These are phyloP conservation scores for Polyodon spathula DNA, from an alignment of 2,113 vertebrate species.

Conservation along the genomic window DNA sequence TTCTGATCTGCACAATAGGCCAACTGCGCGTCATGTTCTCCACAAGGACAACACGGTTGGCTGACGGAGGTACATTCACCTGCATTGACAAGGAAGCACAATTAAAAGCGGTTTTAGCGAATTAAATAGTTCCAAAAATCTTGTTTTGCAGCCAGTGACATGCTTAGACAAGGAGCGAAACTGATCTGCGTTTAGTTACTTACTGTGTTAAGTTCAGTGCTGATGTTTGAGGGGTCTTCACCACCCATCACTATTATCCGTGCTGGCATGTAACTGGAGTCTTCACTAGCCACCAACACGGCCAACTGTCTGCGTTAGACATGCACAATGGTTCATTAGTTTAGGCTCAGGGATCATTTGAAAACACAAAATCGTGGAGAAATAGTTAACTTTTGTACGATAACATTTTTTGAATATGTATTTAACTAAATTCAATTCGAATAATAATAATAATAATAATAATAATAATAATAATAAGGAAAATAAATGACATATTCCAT, in stretches of 20 bases:
- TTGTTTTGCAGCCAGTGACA: too few species aligned
- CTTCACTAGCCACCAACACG: conserved; percentile 81
- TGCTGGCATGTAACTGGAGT: conserved; percentile 95
- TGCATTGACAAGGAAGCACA: conserved; percentile 28
- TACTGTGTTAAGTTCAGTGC: conserved; percentile 79
- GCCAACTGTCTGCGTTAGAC: conserved; percentile 68
- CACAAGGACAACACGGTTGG: conserved; percentile 74
- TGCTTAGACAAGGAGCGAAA: too few species aligned
- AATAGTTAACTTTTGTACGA: too few species aligned
- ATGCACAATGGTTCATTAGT: too few species aligned
- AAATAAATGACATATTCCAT: not conserved
- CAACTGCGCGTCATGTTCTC: conserved; percentile 83
- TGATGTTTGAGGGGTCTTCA: conserved; percentile 64
- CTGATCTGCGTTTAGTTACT: too few species aligned
- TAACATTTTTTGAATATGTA: too few species aligned
- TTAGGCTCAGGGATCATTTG: too few species aligned
- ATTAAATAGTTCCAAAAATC: not conserved
- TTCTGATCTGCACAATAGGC: conserved; percentile 86
- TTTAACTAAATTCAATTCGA: too few species aligned
- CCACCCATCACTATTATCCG: conserved; percentile 81
- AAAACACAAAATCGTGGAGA: too few species aligned
- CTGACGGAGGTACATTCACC: conserved; percentile 75
- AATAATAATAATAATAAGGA: too few species aligned
- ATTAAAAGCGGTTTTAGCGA: not conserved
- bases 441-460: too few species aligned